Percentiles rank a stretch among this genome's conserved stretches.
phyloP scores from a whole-genome alignment of 1,140 invertebrate genomes.

The Pseudomyrmex pallidus region DNA sequence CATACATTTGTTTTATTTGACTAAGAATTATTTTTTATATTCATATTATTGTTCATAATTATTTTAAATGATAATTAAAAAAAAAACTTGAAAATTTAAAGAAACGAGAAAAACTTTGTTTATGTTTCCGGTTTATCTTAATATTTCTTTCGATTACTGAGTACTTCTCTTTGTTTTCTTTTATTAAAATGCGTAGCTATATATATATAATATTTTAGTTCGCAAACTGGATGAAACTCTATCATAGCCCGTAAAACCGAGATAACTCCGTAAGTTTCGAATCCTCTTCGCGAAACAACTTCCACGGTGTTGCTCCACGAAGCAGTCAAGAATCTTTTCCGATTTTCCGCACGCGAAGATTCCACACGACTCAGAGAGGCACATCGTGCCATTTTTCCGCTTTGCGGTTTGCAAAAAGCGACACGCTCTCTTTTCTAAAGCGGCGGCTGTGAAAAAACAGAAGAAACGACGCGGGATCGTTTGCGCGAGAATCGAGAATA shows the following conservation, averaged over 20 bases:
- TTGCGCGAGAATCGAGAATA: slow-evolving; percentile 48
- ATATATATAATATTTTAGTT: slow-evolving; percentile 11
- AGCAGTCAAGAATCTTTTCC: slow-evolving; percentile 4
- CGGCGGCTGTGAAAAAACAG: slow-evolving; percentile 17
- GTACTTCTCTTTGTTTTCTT: background rate
- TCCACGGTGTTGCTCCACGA: background rate
- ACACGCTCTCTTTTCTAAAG: slow-evolving; percentile 18
- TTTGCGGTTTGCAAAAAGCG: slow-evolving; percentile 20
- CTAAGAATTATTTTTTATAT: background rate
- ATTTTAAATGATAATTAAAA: background rate
- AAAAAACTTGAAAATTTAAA: background rate
- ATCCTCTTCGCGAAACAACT: slow-evolving; percentile 27
- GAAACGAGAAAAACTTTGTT: background rate
- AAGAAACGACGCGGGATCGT: slow-evolving; percentile 40
- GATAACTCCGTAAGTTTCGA: slow-evolving; percentile 21
- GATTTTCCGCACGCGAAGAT: slow-evolving; percentile 10
- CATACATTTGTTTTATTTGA: background rate
- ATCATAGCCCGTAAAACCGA: slow-evolving; percentile 29
- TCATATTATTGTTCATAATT: too few relatives aligned
- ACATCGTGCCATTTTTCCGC: background rate
- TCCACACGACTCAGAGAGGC: background rate
- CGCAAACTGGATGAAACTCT: slow-evolving; percentile 11
- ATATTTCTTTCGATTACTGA: background rate
- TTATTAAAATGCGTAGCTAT: slow-evolving; percentile 15
- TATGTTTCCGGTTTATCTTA: background rate